phyloP scores from a whole-genome alignment of 2,797 vertebrate genomes.

The Enteromius treurensis region DNA sequence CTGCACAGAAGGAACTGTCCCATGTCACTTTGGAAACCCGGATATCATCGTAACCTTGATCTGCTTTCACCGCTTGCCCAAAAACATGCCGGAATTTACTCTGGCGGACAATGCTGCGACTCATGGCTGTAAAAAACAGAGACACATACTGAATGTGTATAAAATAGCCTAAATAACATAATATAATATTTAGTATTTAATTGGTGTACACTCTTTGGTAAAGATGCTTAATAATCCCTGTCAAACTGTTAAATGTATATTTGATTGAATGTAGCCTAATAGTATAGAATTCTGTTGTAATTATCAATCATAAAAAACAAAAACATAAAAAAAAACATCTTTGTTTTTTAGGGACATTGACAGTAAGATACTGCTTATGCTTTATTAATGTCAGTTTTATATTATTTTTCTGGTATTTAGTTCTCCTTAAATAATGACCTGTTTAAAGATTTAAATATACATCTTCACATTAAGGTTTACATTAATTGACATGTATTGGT shows the following conservation, averaged over 20 bases:
- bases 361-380: neutral
- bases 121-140: constrained; percentile 83
- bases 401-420: neutral
- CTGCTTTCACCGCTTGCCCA: constrained; percentile 91
- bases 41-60: constrained; percentile 97
- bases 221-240: neutral
- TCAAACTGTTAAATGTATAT: neutral
- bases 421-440: neutral
- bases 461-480: neutral
- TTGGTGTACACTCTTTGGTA: neutral
- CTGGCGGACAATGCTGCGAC: constrained; percentile 97
- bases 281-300: neutral
- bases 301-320: neutral
- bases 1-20: constrained; percentile 97
- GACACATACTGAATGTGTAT: neutral
- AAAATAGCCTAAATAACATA: neutral
- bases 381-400: neutral
- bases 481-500: neutral
- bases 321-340: neutral
- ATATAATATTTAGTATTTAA: neutral
- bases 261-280: neutral
- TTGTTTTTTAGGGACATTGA: neutral
- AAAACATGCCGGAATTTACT: constrained; percentile 99
- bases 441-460: neutral
- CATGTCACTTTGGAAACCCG: constrained; percentile 98